Evolutionary conservation across 2,113 vertebrate species (phyloP).

Genomic region (Phylloscopus trochilus): DNA sequence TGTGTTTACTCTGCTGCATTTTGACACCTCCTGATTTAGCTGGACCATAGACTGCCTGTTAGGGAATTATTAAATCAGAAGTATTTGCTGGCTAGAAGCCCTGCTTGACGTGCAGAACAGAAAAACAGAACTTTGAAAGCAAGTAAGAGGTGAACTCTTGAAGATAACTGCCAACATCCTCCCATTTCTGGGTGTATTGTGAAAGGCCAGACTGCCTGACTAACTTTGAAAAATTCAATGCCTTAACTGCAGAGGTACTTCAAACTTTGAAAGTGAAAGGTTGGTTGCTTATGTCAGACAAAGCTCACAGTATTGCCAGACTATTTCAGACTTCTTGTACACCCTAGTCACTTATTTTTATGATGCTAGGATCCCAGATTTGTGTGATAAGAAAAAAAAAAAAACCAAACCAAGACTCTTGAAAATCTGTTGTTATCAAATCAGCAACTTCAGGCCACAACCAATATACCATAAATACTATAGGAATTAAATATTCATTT

Average conservation of each 20-base stretch:
- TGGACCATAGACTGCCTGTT: background rate
- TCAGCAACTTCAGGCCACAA: background rate
- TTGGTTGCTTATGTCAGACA: background rate
- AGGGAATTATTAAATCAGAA: background rate
- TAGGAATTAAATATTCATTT: background rate
- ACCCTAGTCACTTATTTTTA: background rate
- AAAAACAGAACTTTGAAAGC: background rate
- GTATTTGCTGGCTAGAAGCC: background rate
- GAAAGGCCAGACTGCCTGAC: background rate
- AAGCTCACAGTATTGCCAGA: background rate
- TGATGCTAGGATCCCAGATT: background rate
- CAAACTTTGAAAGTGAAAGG: background rate
- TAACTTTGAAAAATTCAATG: background rate
- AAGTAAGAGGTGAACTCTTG: background rate
- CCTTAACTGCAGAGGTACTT: background rate
- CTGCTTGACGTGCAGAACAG: background rate
- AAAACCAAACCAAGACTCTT: background rate
- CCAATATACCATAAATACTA: background rate
- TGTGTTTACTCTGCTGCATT: background rate
- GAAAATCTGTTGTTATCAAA: background rate
- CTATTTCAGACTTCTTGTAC: background rate
- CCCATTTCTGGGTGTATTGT: background rate
- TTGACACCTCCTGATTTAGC: background rate
- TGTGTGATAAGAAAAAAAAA: accelerated
- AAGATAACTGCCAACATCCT: background rate